phyloP scores from a whole-genome alignment of 1,140 invertebrate species.

The Hyles euphorbiae region DNA sequence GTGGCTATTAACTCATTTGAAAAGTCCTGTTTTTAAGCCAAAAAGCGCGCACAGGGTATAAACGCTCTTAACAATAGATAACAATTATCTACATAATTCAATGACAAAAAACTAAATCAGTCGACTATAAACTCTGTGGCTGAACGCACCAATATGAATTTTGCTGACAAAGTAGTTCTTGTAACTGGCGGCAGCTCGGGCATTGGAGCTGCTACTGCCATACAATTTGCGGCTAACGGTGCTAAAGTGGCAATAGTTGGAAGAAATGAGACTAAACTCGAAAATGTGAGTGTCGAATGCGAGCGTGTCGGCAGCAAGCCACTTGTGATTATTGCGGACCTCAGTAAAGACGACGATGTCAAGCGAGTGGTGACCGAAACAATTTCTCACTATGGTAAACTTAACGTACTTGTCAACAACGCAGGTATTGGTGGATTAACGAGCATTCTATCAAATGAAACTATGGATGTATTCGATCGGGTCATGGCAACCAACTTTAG shows the following conservation, averaged over 20 bases:
- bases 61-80: too few relatives aligned
- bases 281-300: slow-evolving; percentile 9
- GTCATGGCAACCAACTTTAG: slow-evolving; percentile 83
- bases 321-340: slow-evolving; percentile 2
- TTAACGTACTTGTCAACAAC: slow-evolving; percentile 17
- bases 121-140: too few relatives aligned
- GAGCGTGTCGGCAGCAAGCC: not conserved
- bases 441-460: slow-evolving; percentile 9
- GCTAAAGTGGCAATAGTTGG: slow-evolving; percentile 9
- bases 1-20: too few relatives aligned
- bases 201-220: slow-evolving; percentile 16
- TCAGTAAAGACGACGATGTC: slow-evolving; percentile 10
- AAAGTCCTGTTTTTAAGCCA: too few relatives aligned
- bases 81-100: too few relatives aligned
- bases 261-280: slow-evolving; percentile 11
- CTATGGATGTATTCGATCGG: slow-evolving; percentile 80
- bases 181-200: slow-evolving; percentile 19
- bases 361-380: slow-evolving; percentile 6
- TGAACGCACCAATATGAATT: slow-evolving; percentile 2
- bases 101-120: too few relatives aligned
- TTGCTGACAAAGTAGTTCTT: slow-evolving; percentile 13
- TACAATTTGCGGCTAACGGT: slow-evolving; percentile 15
- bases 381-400: slow-evolving; percentile 4
- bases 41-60: too few relatives aligned
- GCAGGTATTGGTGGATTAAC: slow-evolving; percentile 8